These are phyloP conservation scores for Aythya baeri DNA, from an alignment of 2,113 vertebrate species.

Conservation along the genomic window DNA sequence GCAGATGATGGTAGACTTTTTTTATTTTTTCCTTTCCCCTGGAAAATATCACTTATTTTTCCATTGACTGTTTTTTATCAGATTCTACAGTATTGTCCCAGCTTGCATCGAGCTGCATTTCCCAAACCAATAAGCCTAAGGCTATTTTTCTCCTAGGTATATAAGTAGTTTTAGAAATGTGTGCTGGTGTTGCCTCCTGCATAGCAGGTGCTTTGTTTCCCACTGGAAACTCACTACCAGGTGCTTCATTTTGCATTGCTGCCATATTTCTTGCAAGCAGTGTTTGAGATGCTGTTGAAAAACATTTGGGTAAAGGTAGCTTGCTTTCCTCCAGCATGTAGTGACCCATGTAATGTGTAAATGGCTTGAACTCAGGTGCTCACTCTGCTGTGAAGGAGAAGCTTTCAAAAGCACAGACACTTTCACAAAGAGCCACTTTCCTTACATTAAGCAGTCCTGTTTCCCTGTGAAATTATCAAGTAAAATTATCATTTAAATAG, in stretches of 20 bases:
- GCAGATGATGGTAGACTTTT: not conserved
- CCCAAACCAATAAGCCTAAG: not conserved
- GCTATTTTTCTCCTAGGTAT: not conserved
- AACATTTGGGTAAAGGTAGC: not conserved
- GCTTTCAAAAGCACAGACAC: not conserved
- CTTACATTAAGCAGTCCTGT: constrained; percentile 23
- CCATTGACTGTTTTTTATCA: not conserved
- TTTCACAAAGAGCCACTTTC: constrained; percentile 1
- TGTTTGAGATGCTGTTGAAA: constrained; percentile 5
- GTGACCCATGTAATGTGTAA: constrained; percentile 24
- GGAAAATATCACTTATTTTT: not conserved
- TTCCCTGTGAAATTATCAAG: too few species aligned
- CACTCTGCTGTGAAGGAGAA: constrained; percentile 40
- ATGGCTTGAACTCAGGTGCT: constrained; percentile 15
- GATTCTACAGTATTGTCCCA: not conserved
- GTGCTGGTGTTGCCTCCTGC: not conserved
- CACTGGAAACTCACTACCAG: not conserved
- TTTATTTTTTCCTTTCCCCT: not conserved
- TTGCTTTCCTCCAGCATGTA: constrained; percentile 1
- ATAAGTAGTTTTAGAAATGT: not conserved
- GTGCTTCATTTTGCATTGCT: not conserved
- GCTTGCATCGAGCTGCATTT: not conserved
- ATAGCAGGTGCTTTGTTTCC: not conserved
- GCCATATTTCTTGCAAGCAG: not conserved
- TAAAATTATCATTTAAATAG: constrained; percentile 62